Conservation (phyloP, 2,888 invertebrate genomes). For the Epinotia nisella region DNA sequence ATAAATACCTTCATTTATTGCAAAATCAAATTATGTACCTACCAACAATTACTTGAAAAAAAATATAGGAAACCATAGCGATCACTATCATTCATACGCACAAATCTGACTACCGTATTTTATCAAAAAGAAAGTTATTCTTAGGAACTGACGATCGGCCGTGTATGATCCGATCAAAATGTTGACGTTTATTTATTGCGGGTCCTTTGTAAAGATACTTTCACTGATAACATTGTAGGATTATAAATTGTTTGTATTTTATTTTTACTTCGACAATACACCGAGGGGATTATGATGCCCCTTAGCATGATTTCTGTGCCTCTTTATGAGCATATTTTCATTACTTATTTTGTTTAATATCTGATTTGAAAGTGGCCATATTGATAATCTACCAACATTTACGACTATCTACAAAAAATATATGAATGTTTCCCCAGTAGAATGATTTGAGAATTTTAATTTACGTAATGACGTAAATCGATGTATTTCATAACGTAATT, state of each 20-base stretch:
- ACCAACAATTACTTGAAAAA: too few relatives aligned
- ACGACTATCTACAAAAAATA: too few relatives aligned
- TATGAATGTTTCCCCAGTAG: too few relatives aligned
- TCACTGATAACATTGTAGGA: slow-evolving; percentile 42
- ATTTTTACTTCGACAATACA: slow-evolving; percentile 8
- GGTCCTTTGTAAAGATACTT: slow-evolving; percentile 41
- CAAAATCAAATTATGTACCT: too few relatives aligned
- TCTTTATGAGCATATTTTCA: slow-evolving; percentile 3
- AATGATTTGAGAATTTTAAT: too few relatives aligned
- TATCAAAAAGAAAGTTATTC: slow-evolving; percentile 38
- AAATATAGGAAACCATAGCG: neutral
- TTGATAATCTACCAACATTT: too few relatives aligned
- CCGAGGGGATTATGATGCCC: slow-evolving; percentile 3
- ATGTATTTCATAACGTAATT: too few relatives aligned
- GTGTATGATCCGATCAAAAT: slow-evolving; percentile 36
- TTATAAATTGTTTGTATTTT: slow-evolving; percentile 33
- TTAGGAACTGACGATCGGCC: slow-evolving; percentile 34
- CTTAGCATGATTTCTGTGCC: slow-evolving; percentile 1
- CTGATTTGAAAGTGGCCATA: too few relatives aligned
- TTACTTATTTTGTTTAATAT: neutral
- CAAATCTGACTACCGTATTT: slow-evolving; percentile 18
- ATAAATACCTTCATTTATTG: too few relatives aligned
- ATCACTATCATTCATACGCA: neutral
- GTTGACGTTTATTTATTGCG: slow-evolving; percentile 38
- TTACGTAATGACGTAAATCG: too few relatives aligned